Percentiles rank a stretch among this genome's conserved stretches.
These are phyloP conservation scores for Cladopsammia gracilis DNA, from an alignment of 64 coral and sea anemone genomes.

Conservation along the genomic window DNA sequence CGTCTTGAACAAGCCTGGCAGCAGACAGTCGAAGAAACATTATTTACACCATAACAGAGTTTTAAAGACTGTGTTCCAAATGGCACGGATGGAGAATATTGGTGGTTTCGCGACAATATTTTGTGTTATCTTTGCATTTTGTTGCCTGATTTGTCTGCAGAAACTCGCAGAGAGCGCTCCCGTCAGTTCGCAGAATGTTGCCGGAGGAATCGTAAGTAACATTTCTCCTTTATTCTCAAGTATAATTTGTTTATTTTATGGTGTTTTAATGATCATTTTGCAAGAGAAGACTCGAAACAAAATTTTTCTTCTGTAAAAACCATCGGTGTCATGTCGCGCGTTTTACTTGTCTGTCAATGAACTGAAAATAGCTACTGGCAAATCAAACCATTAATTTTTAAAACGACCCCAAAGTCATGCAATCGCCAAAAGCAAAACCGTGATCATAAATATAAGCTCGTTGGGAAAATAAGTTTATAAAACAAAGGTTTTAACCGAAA, in stretches of 20 bases:
- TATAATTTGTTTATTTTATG: background rate
- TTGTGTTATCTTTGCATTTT: background rate
- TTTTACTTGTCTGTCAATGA: too few relatives aligned
- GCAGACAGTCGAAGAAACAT: background rate
- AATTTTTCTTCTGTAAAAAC: background rate
- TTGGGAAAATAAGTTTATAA: too few relatives aligned
- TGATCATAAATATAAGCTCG: too few relatives aligned
- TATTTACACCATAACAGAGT: background rate
- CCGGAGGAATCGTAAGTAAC: slow-evolving; percentile 38
- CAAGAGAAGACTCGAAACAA: background rate
- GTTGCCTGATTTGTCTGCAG: background rate
- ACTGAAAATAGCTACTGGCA: too few relatives aligned
- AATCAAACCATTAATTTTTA: too few relatives aligned
- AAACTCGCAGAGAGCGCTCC: background rate
- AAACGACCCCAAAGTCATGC: too few relatives aligned
- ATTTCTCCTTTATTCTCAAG: background rate
- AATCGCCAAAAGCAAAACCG: too few relatives aligned
- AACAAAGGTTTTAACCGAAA: too few relatives aligned
- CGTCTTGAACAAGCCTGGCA: background rate
- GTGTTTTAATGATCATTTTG: background rate
- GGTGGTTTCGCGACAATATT: background rate
- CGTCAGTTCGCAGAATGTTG: slow-evolving; percentile 13
- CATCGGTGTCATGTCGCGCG: too few relatives aligned
- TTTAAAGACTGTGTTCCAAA: background rate
- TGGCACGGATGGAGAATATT: background rate